Evolutionary conservation across 2,797 vertebrate species (phyloP).

Genomic region (Pipistrellus kuhlii): DNA sequence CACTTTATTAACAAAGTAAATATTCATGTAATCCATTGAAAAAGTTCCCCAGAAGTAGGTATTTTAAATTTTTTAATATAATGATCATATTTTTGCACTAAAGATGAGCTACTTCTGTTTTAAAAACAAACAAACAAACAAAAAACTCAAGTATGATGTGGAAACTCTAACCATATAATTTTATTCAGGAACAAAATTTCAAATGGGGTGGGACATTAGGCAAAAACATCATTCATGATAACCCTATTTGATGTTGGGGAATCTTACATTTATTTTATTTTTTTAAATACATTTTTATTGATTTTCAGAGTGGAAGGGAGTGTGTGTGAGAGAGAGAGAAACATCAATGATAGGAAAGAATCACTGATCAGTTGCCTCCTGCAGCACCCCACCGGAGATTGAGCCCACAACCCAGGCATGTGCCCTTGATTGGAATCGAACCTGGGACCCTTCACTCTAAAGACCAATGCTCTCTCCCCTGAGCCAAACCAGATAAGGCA

Average conservation of each 20-base stretch:
- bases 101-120: not conserved
- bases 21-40: not conserved
- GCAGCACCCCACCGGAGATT: no score
- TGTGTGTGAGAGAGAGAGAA: no score
- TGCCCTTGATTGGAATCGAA: no score
- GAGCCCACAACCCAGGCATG: no score
- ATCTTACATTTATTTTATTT: not conserved
- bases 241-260: not conserved
- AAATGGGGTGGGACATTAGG: not conserved
- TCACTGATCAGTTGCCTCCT: no score
- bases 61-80: not conserved
- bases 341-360: no score
- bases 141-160: not conserved
- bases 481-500: no score
- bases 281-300: no score
- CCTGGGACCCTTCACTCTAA: no score
- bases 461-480: no score
- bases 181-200: not conserved
- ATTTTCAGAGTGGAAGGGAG: no score
- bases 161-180: not conserved
- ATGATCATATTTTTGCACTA: conserved; percentile 6
- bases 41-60: not conserved
- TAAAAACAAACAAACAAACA: no score
- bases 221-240: not conserved
- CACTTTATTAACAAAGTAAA: not conserved